Evolutionary conservation across 2,797 vertebrate genomes (phyloP).

Genomic region (Nyctalus aviator): DNA sequence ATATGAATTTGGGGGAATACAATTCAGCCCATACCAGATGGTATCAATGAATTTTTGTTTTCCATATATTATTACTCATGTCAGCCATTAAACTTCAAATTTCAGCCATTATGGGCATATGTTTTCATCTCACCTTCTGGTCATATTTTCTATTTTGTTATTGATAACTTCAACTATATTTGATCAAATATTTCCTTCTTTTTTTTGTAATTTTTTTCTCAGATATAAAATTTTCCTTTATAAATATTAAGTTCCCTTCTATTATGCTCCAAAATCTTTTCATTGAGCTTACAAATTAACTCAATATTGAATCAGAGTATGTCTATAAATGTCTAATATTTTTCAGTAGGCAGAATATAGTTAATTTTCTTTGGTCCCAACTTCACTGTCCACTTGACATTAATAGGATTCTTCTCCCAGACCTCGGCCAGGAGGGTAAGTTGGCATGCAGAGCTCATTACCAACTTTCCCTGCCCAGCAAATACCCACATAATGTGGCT

Average conservation of each 20-base stretch:
- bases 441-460: background rate
- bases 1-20: background rate
- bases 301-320: background rate
- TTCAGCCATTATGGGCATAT: background rate
- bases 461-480: background rate
- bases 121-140: background rate
- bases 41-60: background rate
- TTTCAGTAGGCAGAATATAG: background rate
- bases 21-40: background rate
- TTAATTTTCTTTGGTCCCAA: background rate
- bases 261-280: background rate
- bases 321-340: background rate
- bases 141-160: constrained; percentile 19
- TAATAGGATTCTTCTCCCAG: background rate
- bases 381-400: background rate
- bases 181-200: background rate
- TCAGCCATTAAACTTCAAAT: background rate
- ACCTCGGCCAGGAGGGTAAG: background rate
- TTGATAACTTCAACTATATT: background rate
- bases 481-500: background rate
- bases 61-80: background rate
- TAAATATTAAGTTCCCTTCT: background rate
- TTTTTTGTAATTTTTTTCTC: background rate
- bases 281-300: background rate
- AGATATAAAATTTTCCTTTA: background rate